Evolutionary conservation across 2,888 invertebrate genomes (phyloP), one percentile per base, ranked within the genome.

Genomic region (Synanthedon tipuliformis): DNA sequence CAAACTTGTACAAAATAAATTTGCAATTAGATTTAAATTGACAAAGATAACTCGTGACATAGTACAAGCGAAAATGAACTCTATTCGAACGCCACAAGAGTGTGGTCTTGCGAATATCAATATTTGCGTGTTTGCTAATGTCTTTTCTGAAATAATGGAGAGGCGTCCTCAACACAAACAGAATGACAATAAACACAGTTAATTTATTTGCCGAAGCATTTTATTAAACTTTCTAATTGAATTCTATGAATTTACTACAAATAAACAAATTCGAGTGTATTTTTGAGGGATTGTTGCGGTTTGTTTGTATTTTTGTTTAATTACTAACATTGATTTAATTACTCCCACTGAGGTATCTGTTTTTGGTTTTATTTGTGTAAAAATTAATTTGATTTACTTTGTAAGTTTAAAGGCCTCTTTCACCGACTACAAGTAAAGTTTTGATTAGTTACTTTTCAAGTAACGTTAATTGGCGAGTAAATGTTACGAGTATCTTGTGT

Each of bases 131-230:
- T 45, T 45, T 58, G 51, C 56, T 52, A 52, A 53, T 53, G 55
- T 58, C 45, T 45, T 18, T 48, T 49, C 15, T 8, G 16, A 45
- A 56, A 54, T 54, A 58, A 58, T 40, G 13, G 15, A 50, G 50
- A 51, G 52, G 40, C 56, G 54, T 58, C 50, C 54, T 52, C 58
- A 57, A 59, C 51, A 15, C 11, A 41, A 41, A 40, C 48, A 51
- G 48, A 56, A 55, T 41, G 54, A 54, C 61, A 59, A 62, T 62
- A 59, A 60, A 61, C 53, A 56, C 13, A 13, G 45, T n/a, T 45
- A 45, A 45, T 45, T 45, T 45, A 45, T 34, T 34, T 34, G 10
- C 10, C 34, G 3, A 4, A n/a, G 45, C n/a, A 45, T 45, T 45
- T 45, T 45, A 45, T 45, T 45, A 45, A 15, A 15, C n/a, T 13